Evolutionary conservation across 2,888 invertebrate genomes (phyloP).

Genomic region (Entomobrya proxima): DNA sequence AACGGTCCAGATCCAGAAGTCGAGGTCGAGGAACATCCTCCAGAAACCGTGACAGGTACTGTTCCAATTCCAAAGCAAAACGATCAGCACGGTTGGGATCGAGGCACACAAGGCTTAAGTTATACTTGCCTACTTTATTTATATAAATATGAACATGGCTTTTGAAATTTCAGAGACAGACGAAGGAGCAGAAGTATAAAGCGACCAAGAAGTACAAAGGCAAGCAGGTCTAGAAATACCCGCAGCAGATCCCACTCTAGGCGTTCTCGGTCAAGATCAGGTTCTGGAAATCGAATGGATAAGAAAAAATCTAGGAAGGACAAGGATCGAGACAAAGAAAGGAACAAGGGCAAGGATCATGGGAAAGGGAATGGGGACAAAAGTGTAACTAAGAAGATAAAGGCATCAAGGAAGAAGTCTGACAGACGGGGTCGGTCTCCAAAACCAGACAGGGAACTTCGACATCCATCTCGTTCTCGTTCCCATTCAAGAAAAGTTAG

Average conservation of each 20-base stretch:
- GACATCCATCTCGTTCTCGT: conserved; percentile 54
- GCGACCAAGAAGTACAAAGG: conserved; percentile 70
- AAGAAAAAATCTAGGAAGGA: conserved; percentile 70
- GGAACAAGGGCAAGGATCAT: conserved; percentile 67
- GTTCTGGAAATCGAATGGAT: conserved; percentile 77
- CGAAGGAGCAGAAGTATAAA: conserved; percentile 69
- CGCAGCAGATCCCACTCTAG: conserved; percentile 64
- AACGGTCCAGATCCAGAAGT: conserved; percentile 76
- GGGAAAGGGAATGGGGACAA: conserved; percentile 64
- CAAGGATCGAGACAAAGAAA: conserved; percentile 71
- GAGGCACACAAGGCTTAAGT: background rate
- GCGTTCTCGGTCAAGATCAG: conserved; percentile 80
- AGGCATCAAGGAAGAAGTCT: conserved; percentile 53
- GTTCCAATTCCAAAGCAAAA: conserved; percentile 30
- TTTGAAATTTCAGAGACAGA: conserved; percentile 56
- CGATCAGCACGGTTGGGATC: conserved; percentile 47
- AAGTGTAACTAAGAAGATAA: conserved; percentile 39
- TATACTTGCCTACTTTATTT: background rate
- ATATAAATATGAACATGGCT: background rate
- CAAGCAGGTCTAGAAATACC: conserved; percentile 65
- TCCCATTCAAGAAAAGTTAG: conserved; percentile 48
- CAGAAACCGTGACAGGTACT: conserved; percentile 64
- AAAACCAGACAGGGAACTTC: conserved; percentile 44
- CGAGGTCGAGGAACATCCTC: conserved; percentile 75
- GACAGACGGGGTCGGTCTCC: conserved; percentile 57